Conservation (phyloP, 2,113 vertebrate species). For the Syngnathus typhle region DNA sequence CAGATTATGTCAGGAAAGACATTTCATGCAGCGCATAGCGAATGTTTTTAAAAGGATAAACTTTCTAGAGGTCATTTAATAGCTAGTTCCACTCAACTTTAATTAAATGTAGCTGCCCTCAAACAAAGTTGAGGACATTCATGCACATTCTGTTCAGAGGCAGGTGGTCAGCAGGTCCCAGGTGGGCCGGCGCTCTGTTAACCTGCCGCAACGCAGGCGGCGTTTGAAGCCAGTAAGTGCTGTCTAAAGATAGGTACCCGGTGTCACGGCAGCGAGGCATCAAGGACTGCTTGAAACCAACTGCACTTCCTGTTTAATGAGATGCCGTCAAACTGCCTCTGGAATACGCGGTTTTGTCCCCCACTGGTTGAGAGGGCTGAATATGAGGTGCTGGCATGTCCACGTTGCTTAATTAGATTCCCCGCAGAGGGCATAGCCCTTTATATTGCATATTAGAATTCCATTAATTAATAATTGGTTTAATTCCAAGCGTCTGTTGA, state of each 20-base stretch:
- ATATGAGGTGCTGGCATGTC: not conserved
- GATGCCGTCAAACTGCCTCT: constrained; percentile 8
- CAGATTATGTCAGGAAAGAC: not conserved
- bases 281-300: constrained; percentile 4
- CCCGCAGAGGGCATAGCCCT: not conserved
- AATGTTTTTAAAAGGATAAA: not conserved
- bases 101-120: constrained; percentile 1
- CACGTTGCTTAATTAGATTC: constrained; percentile 7
- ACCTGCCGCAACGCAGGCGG: constrained; percentile 2
- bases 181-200: constrained; percentile 1
- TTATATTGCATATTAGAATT: not conserved
- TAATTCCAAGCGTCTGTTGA: not conserved
- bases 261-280: constrained; percentile 7
- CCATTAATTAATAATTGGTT: not conserved
- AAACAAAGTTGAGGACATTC: constrained; percentile 3
- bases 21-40: not conserved
- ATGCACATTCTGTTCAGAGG: constrained; percentile 7
- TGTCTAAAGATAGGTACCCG: not conserved
- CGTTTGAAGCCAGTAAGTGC: constrained; percentile 5
- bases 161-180: constrained; percentile 1
- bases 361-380: constrained; percentile 1
- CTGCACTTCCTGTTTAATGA: constrained; percentile 8
- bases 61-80: constrained; percentile 3
- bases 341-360: not conserved
- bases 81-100: constrained; percentile 1